Percentiles rank a stretch among this genome's conserved stretches.
These are phyloP conservation scores for Phycodurus eques DNA, from an alignment of 2,113 vertebrate species.

Conservation along the genomic window DNA sequence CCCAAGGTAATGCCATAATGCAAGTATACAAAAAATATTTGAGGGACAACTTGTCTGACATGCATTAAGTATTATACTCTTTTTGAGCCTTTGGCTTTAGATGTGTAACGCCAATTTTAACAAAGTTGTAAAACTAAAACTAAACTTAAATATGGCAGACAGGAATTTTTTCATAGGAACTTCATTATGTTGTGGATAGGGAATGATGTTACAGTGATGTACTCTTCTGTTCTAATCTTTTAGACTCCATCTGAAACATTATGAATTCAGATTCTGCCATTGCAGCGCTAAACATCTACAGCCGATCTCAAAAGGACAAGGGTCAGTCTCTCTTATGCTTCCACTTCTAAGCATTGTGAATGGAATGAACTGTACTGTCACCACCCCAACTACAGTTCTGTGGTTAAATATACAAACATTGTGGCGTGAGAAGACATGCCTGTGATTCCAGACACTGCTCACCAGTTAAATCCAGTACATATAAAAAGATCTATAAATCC, in stretches of 20 bases:
- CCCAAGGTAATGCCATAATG: neutral
- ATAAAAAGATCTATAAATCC: neutral
- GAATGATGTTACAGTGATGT: neutral
- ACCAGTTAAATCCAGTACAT: neutral
- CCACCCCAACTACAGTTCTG: conserved; percentile 23
- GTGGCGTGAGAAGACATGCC: neutral
- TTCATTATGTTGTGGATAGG: neutral
- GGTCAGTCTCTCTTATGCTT: conserved; percentile 43
- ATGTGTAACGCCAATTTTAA: neutral
- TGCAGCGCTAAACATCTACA: conserved; percentile 6
- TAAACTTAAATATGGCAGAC: too few species aligned
- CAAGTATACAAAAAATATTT: neutral
- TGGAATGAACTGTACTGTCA: conserved; percentile 23
- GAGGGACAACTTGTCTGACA: neutral
- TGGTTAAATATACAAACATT: neutral
- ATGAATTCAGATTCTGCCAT: conserved; percentile 32
- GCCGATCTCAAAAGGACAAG: conserved; percentile 47
- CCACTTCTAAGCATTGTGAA: conserved; percentile 21
- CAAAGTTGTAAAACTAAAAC: neutral
- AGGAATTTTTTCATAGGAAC: neutral
- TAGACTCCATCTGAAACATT: conserved; percentile 11
- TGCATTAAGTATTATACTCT: neutral
- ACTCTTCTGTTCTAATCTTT: neutral
- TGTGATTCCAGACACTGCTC: neutral
- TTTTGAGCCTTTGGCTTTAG: neutral